phyloP scores from a whole-genome alignment of 2,888 invertebrate genomes.

The Fabriciana adippe region DNA sequence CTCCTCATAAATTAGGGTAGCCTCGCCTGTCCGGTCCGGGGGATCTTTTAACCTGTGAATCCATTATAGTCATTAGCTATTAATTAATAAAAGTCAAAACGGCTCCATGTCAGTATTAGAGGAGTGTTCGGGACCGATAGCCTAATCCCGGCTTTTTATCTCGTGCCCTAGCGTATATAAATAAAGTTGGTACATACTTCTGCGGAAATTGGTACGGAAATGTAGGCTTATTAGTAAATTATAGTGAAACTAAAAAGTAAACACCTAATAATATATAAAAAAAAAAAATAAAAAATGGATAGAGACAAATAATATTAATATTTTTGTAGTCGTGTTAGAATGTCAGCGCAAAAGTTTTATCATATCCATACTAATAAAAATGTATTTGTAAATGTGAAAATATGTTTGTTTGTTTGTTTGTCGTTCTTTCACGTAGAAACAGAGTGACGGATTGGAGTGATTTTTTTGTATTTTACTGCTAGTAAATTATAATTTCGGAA shows the following conservation, averaged over 20 bases:
- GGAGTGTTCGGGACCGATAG: conserved; percentile 52
- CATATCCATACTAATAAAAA: no score
- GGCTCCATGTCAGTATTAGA: conserved; percentile 43
- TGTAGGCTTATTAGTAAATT: conserved; percentile 4
- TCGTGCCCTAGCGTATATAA: conserved; percentile 33
- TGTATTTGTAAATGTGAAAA: no score
- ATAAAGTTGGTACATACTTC: neutral
- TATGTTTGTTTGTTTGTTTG: no score
- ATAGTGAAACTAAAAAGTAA: neutral
- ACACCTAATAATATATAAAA: no score
- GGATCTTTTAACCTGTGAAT: conserved; percentile 5
- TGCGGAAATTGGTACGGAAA: conserved; percentile 12
- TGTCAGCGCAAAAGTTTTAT: no score
- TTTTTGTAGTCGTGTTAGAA: neutral
- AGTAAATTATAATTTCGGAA: no score
- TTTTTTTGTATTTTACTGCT: no score
- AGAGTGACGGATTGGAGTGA: no score
- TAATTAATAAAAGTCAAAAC: conserved; percentile 46
- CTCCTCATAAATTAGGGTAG: neutral
- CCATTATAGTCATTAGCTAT: conserved; percentile 38
- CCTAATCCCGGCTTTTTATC: conserved; percentile 63
- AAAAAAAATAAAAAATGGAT: no score
- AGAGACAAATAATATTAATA: neutral
- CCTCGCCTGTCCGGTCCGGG: neutral
- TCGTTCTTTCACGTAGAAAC: no score